A percentile compares a stretch with the other conserved stretches of the same genome.
phyloP scores from a whole-genome alignment of 2,888 invertebrate genomes.

The Netelia virgata region DNA sequence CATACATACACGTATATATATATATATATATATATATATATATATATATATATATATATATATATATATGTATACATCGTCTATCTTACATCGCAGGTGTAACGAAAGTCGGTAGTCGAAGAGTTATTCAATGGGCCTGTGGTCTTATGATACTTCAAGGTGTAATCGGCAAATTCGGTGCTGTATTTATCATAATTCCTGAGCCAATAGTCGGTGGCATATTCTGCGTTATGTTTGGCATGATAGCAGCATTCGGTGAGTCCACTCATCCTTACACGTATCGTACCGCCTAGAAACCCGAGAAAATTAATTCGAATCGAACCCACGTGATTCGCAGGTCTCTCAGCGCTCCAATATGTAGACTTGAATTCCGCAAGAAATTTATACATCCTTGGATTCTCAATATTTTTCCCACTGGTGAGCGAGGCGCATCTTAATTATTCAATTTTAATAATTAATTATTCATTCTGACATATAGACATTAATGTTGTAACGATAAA shows the following conservation, averaged over 20 bases:
- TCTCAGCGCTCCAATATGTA: slow-evolving; percentile 93
- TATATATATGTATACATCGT: no score
- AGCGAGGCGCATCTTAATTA: slow-evolving; percentile 8
- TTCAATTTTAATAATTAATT: no score
- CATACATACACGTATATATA: no score
- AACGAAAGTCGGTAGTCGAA: slow-evolving; percentile 90
- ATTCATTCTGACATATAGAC: no score
- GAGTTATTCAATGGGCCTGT: slow-evolving; percentile 92
- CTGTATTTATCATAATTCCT: slow-evolving; percentile 92
- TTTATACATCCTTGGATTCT: slow-evolving; percentile 95
- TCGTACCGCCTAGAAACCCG: no score
- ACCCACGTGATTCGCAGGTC: slow-evolving; percentile 84
- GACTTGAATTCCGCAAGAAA: slow-evolving; percentile 94
- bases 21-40: no score
- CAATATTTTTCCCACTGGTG: slow-evolving; percentile 93
- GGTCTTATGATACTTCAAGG: slow-evolving; percentile 91
- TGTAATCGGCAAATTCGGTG: slow-evolving; percentile 91
- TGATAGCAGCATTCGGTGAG: slow-evolving; percentile 92
- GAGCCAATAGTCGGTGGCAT: slow-evolving; percentile 93
- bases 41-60: no score
- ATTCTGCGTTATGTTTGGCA: slow-evolving; percentile 93
- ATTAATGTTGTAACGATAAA: no score
- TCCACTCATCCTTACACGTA: slow-evolving; percentile 2
- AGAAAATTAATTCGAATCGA: background rate
- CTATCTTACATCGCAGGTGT: slow-evolving; percentile 75